phyloP scores from a whole-genome alignment of 2,888 invertebrate species.

The Ochlodes sylvanus region DNA sequence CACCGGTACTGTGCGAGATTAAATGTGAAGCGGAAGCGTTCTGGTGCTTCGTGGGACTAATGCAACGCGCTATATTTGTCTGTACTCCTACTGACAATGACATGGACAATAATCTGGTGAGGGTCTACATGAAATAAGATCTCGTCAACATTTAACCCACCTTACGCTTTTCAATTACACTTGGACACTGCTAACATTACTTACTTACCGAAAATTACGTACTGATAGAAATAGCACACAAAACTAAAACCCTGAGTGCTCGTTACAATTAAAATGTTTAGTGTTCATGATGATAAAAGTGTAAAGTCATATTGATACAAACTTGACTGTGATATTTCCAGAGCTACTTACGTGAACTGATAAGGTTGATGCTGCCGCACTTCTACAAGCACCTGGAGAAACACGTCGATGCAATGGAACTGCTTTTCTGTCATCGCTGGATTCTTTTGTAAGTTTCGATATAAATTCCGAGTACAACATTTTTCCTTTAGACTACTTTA shows the following conservation, averaged over 20 bases:
- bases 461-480: no score
- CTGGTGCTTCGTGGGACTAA: constrained; percentile 98
- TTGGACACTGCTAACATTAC: no score
- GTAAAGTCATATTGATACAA: background rate
- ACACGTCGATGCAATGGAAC: constrained; percentile 94
- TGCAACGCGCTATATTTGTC: constrained; percentile 97
- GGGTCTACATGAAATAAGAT: constrained; percentile 38
- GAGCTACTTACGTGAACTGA: constrained; percentile 94
- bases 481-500: no score
- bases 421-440: constrained; percentile 98
- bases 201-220: no score
- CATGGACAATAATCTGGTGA: constrained; percentile 95
- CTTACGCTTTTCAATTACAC: no score
- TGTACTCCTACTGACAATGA: constrained; percentile 97
- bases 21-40: constrained; percentile 98
- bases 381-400: constrained; percentile 94
- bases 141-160: no score
- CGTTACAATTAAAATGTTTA: no score
- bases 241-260: no score
- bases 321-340: constrained; percentile 55
- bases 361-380: constrained; percentile 95
- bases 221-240: no score
- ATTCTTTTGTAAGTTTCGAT: constrained; percentile 88
- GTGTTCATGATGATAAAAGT: no score
- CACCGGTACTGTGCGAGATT: constrained; percentile 96